phyloP scores from a whole-genome alignment of 2,888 invertebrate species.

The Lottia scabra region DNA sequence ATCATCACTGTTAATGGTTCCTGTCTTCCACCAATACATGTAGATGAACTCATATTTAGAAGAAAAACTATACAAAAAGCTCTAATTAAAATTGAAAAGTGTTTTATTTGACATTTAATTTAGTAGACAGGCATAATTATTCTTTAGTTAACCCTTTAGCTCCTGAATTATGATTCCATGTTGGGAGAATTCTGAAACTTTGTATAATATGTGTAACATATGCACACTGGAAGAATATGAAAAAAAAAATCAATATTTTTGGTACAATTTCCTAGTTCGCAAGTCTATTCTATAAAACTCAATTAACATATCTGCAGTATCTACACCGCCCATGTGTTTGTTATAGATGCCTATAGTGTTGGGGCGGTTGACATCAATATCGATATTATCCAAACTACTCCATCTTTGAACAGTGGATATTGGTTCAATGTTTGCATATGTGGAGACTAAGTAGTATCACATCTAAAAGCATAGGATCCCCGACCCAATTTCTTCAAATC shows the following conservation, averaged over 20 bases:
- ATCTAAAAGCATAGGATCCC: slow-evolving; percentile 14
- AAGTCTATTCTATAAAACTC: slow-evolving; percentile 11
- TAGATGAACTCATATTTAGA: slow-evolving; percentile 22
- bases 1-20: slow-evolving; percentile 10
- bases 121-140: no score
- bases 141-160: no score
- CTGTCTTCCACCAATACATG: slow-evolving; percentile 8
- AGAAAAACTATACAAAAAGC: no score
- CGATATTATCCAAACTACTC: background rate
- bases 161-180: no score
- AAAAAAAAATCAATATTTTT: no score
- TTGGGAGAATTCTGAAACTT: no score
- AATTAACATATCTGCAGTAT: slow-evolving; percentile 20
- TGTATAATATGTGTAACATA: no score
- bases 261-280: no score
- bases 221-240: no score
- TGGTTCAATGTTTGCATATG: background rate
- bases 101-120: no score
- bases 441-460: slow-evolving; percentile 8
- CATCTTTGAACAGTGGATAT: background rate
- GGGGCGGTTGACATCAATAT: slow-evolving; percentile 1
- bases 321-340: slow-evolving; percentile 22
- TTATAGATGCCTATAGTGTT: slow-evolving; percentile 16
- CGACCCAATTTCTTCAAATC: slow-evolving; percentile 6
- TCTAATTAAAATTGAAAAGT: no score